A percentile compares a stretch with the other conserved stretches of the same genome.
Evolutionary conservation across 2,888 invertebrate genomes (phyloP).

Genomic region (Bibio marci): DNA sequence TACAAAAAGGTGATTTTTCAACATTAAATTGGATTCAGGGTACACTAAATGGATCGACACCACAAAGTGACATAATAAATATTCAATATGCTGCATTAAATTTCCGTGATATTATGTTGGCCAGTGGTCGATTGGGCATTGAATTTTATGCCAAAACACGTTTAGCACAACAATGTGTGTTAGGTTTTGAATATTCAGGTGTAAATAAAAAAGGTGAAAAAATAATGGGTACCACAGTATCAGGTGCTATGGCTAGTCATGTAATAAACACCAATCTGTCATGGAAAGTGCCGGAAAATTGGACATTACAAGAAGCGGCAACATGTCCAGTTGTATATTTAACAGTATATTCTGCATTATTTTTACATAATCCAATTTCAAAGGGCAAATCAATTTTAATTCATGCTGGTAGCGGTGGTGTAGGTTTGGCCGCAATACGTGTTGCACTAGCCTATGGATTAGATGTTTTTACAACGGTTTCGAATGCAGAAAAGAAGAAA

Average conservation of each 20-base stretch:
- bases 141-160: conserved; percentile 58
- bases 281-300: conserved; percentile 55
- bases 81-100: conserved; percentile 69
- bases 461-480: conserved; percentile 53
- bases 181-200: conserved; percentile 54
- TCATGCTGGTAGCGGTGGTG: conserved; percentile 49
- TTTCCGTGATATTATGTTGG: conserved; percentile 90
- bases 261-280: conserved; percentile 20
- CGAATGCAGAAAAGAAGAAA: conserved; percentile 41
- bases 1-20: conserved; percentile 73
- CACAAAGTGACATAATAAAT: conserved; percentile 36
- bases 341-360: conserved; percentile 40
- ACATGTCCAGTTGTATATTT: conserved; percentile 66
- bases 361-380: conserved; percentile 19
- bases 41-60: conserved; percentile 21
- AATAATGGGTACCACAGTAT: conserved; percentile 43
- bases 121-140: conserved; percentile 72
- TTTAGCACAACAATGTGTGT: conserved; percentile 42
- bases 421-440: conserved; percentile 63
- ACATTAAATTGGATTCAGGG: conserved; percentile 75
- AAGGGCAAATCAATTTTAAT: conserved; percentile 31
- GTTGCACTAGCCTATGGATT: conserved; percentile 46
- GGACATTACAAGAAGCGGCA: conserved; percentile 58
- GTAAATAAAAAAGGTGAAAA: conserved; percentile 36
- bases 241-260: conserved; percentile 39